These are phyloP conservation scores for Cladopsammia gracilis DNA, from an alignment of 64 coral and sea anemone species.

Conservation along the genomic window DNA sequence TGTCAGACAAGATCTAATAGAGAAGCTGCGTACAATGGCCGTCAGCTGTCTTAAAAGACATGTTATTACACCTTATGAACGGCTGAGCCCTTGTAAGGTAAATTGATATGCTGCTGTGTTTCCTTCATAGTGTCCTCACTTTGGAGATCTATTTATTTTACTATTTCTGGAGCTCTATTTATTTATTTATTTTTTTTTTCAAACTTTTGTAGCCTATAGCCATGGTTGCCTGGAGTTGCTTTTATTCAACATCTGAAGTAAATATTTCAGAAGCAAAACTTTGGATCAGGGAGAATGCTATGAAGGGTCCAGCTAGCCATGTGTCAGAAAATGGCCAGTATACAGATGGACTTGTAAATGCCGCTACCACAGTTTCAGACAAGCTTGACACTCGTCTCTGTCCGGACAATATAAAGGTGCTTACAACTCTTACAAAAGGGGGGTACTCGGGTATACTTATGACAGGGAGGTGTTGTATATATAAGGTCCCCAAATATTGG, in stretches of 20 bases:
- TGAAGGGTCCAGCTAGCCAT: slow-evolving; percentile 87
- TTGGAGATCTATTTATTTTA: no score
- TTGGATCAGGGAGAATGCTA: slow-evolving; percentile 91
- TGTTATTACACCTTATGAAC: slow-evolving; percentile 96
- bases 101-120: not conserved
- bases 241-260: slow-evolving; percentile 75
- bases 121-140: not conserved
- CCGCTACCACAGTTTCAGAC: slow-evolving; percentile 82
- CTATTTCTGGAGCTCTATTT: not conserved
- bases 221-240: slow-evolving; percentile 96
- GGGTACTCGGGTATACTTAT: no score
- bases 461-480: no score
- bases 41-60: slow-evolving; percentile 81
- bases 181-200: not conserved
- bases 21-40: slow-evolving; percentile 73
- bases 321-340: slow-evolving; percentile 75
- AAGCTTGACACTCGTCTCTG: slow-evolving; percentile 77
- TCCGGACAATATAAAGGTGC: slow-evolving; percentile 45
- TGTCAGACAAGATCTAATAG: slow-evolving; percentile 63
- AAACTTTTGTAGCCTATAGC: slow-evolving; percentile 73
- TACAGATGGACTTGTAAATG: slow-evolving; percentile 62
- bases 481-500: no score
- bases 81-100: slow-evolving; percentile 68
- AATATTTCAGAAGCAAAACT: slow-evolving; percentile 63
- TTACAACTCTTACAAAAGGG: not conserved